phyloP scores from a whole-genome alignment of 1,140 invertebrate species.

The Papilio glaucus region DNA sequence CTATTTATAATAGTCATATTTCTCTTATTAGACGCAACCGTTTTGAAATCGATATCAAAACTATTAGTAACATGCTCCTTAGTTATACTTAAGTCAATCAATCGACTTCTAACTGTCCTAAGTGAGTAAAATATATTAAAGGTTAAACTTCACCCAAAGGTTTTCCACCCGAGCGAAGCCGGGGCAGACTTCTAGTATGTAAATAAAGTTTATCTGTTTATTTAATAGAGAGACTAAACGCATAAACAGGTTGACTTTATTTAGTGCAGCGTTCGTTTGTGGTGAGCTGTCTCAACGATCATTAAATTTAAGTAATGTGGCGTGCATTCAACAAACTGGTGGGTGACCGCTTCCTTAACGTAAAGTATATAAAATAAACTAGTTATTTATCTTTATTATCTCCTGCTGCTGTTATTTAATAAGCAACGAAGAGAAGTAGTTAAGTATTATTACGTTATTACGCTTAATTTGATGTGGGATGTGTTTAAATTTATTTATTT shows the following conservation, averaged over 20 bases:
- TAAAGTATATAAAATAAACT: neutral
- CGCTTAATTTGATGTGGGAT: too few species aligned
- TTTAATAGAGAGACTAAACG: neutral
- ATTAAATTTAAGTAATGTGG: slow-evolving; percentile 18
- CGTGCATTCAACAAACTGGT: slow-evolving; percentile 1
- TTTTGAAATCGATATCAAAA: too few species aligned
- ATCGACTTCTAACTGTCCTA: too few species aligned
- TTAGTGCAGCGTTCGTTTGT: slow-evolving; percentile 17
- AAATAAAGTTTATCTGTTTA: neutral
- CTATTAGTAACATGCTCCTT: too few species aligned
- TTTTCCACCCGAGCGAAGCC: too few species aligned
- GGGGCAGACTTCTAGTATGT: too few species aligned
- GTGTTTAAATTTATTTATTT: too few species aligned
- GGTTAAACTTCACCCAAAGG: too few species aligned
- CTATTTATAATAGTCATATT: too few species aligned
- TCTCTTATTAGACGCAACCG: too few species aligned
- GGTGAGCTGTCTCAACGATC: slow-evolving; percentile 16
- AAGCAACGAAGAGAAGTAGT: neutral
- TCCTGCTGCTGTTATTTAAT: neutral
- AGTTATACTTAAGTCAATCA: too few species aligned
- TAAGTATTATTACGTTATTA: too few species aligned
- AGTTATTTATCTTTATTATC: neutral
- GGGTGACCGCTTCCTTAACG: slow-evolving; percentile 3
- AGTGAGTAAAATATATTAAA: neutral
- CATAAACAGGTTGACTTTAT: slow-evolving; percentile 17